Evolutionary conservation across 2,113 vertebrate species (phyloP).

Genomic region (Salvelinus namaycush): DNA sequence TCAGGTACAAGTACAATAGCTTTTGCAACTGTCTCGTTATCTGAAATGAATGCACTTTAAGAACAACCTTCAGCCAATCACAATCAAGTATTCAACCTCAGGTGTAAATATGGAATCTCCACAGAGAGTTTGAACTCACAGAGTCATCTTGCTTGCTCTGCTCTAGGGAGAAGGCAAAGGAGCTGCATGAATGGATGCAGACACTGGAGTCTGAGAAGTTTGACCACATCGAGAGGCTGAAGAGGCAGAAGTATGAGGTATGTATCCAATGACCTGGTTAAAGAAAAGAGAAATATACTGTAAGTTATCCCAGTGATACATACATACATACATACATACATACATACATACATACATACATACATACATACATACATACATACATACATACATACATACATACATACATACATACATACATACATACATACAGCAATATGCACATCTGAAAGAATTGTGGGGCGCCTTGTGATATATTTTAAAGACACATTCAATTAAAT

Average conservation of each 20-base stretch:
- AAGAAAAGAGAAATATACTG: neutral
- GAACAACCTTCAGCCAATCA: too few species aligned
- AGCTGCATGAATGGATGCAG: slow-evolving; percentile 86
- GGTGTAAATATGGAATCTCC: neutral
- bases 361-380: too few species aligned
- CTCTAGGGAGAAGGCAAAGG: slow-evolving; percentile 92
- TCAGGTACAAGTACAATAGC: neutral
- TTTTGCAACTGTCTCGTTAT: too few species aligned
- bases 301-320: neutral
- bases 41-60: too few species aligned
- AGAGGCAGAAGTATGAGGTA: slow-evolving; percentile 97
- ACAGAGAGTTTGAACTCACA: neutral
- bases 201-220: slow-evolving; percentile 93
- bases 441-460: neutral
- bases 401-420: too few species aligned
- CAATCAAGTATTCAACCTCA: neutral
- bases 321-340: too few species aligned
- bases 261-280: slow-evolving; percentile 46
- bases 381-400: too few species aligned
- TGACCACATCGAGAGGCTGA: slow-evolving; percentile 91
- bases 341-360: too few species aligned
- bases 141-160: neutral
- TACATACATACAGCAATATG: neutral
- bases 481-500: neutral
- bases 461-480: neutral